Evolutionary conservation across 2,797 vertebrate genomes (phyloP).

Genomic region (Pangasius djambal): DNA sequence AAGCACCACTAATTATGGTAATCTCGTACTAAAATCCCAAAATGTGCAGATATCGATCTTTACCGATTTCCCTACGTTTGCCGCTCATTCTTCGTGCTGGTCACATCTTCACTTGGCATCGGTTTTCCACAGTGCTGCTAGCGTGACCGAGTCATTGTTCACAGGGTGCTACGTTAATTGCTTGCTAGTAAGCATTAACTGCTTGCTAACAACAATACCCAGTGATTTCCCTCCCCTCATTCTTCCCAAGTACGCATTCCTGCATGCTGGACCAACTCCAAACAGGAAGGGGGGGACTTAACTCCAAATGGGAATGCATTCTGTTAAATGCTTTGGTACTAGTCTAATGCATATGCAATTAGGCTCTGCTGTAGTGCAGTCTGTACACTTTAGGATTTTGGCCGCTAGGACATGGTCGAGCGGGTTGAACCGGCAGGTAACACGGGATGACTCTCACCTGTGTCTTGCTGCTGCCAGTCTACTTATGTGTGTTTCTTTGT

Average conservation of each 20-base stretch:
- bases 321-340: too few relatives aligned
- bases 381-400: too few relatives aligned
- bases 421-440: too few relatives aligned
- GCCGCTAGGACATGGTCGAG: too few relatives aligned
- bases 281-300: background rate
- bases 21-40: background rate
- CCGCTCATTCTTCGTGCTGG: background rate
- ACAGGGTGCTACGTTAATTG: background rate
- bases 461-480: too few relatives aligned
- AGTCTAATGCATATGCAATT: too few relatives aligned
- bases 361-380: too few relatives aligned
- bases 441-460: too few relatives aligned
- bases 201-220: background rate
- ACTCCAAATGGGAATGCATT: background rate
- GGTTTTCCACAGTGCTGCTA: background rate
- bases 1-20: background rate
- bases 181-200: too few relatives aligned
- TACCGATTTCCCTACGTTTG: background rate
- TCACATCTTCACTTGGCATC: background rate
- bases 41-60: background rate
- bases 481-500: too few relatives aligned
- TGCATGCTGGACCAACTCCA: background rate
- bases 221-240: background rate
- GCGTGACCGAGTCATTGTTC: background rate
- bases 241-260: background rate